These are phyloP conservation scores for Microtus richardsoni DNA, from an alignment of 2,113 vertebrate genomes.

Conservation along the genomic window DNA sequence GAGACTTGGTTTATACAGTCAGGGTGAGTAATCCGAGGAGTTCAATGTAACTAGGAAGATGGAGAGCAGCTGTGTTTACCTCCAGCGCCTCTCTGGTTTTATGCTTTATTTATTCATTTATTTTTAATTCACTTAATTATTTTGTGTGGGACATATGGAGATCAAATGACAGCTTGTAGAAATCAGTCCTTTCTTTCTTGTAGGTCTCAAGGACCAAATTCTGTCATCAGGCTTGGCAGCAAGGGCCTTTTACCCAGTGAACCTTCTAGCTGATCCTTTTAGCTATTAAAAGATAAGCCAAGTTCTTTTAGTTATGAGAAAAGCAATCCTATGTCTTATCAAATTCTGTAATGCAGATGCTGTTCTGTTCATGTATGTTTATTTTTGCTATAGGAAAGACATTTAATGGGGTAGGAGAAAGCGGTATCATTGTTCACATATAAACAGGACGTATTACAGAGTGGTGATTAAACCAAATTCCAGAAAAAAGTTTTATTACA, in stretches of 20 bases:
- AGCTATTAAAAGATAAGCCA: constrained; percentile 49
- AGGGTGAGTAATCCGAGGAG: constrained; percentile 55
- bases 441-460: not conserved
- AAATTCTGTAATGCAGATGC: constrained; percentile 34
- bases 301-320: constrained; percentile 45
- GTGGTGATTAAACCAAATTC: not conserved
- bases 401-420: not conserved
- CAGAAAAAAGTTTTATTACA: not conserved
- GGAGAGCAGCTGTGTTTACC: constrained; percentile 53
- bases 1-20: constrained; percentile 50
- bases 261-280: not conserved
- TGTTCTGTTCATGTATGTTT: not conserved
- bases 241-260: not conserved
- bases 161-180: not conserved
- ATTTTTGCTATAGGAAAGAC: constrained; percentile 1
- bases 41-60: constrained; percentile 58
- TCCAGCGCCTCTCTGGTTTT: constrained; percentile 34
- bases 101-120: not conserved
- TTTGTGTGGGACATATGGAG: not conserved
- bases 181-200: not conserved
- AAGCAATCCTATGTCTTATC: constrained; percentile 3
- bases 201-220: not conserved
- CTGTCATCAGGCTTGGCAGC: too few relatives aligned
- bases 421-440: not conserved
- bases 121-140: not conserved